Evolutionary conservation across 2,888 invertebrate genomes (phyloP), one percentile per base, ranked within the genome.

Genomic region (Mechanitis messenoides): DNA sequence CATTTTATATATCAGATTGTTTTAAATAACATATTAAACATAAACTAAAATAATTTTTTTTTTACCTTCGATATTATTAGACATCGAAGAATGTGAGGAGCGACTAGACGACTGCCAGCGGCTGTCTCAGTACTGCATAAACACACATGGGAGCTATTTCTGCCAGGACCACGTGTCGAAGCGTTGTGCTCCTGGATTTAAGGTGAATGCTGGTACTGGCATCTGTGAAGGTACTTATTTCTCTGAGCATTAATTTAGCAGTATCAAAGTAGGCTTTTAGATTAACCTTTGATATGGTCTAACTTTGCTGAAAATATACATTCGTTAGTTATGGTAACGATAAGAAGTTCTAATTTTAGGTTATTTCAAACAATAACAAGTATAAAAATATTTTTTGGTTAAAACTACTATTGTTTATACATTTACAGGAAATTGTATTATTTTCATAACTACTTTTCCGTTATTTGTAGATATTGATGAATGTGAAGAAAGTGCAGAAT

Each of bases 381-480:
- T 20, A 20, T 20, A 20, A 20, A 20, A 20, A 20, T 20, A 20
- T 20, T 20, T 20, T 20, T 20, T 20, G 20, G 20, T 20, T 20
- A 20, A 1, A 20, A 20, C 20, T 20, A 20, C 20, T 20, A 20
- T 20, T 20, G 20, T 20, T 20, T 20, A 20, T 20, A 20, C 20
- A 20, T 1, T 20, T 20, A 20, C 20, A 20, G 20, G 20, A 20
- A 20, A 20, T 20, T 20, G 7, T 55, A 33, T 53, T 53, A 45
- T 53, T 33, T 45, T 12, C 45, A n/a, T 7, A 7, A 38, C 38
- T 38, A 6, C 11, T 42, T 42, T 42, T 42, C 3, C 42, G 3
- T 42, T 42, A 42, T 42, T 69, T 79, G 0, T 78, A 96, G 98
- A 98, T 84, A 92, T 97, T 55, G 94, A 98, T 79, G 98, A 98